phyloP scores from a whole-genome alignment of 1,140 invertebrate species.

The Pseudomyrmex cubaensis region DNA sequence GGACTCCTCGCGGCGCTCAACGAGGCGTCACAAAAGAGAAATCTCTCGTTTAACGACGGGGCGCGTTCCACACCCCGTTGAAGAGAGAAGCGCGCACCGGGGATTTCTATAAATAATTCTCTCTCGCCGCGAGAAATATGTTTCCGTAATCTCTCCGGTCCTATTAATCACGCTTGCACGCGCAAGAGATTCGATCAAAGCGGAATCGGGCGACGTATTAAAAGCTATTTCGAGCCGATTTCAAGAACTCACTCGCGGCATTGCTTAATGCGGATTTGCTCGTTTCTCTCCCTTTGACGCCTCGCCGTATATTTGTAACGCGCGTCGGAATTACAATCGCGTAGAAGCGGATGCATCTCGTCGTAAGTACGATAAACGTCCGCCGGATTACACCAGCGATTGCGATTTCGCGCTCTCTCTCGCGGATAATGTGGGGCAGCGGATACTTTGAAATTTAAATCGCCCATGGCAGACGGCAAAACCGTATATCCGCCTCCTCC shows the following conservation, averaged over 20 bases:
- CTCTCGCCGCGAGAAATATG: conserved; percentile 20
- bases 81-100: not conserved
- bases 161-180: conserved; percentile 46
- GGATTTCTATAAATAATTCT: conserved; percentile 21
- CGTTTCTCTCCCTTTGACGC: conserved; percentile 2
- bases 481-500: not conserved
- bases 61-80: not conserved
- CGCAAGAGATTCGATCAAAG: conserved; percentile 35
- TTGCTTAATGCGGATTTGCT: conserved; percentile 45
- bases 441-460: conserved; percentile 54
- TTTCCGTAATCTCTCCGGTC: conserved; percentile 3
- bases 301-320: not conserved
- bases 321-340: conserved; percentile 17
- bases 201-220: conserved; percentile 13
- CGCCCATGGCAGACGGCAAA: conserved; percentile 34
- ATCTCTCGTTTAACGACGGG: conserved; percentile 13
- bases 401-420: conserved; percentile 35
- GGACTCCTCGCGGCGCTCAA: not conserved
- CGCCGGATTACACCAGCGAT: conserved; percentile 44
- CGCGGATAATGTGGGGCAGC: conserved; percentile 18
- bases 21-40: conserved; percentile 4
- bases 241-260: conserved; percentile 26
- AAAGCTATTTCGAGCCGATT: conserved; percentile 42
- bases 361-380: conserved; percentile 24
- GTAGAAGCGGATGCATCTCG: not conserved